These are phyloP conservation scores for Apteryx mantelli DNA, from an alignment of 2,113 vertebrate genomes.

Conservation along the genomic window DNA sequence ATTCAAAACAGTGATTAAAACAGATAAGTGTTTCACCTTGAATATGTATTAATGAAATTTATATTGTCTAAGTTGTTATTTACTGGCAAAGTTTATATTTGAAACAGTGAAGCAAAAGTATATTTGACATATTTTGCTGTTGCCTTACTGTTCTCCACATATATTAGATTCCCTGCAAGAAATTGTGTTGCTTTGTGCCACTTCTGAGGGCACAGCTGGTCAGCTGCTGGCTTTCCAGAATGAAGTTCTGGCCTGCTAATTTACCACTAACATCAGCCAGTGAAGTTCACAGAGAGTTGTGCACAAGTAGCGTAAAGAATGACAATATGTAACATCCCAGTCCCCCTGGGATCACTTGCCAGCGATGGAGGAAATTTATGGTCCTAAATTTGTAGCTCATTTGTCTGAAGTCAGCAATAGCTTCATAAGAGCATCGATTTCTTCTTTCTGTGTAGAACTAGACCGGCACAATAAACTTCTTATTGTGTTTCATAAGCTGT, in stretches of 20 bases:
- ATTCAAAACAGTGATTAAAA: not conserved
- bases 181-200: not conserved
- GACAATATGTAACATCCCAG: not conserved
- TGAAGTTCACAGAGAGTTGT: not conserved
- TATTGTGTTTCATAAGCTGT: not conserved
- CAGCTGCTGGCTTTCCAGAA: not conserved
- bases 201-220: not conserved
- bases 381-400: not conserved
- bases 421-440: not conserved
- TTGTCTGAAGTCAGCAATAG: not conserved
- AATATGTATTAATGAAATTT: not conserved
- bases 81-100: not conserved
- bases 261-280: not conserved
- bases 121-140: not conserved
- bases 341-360: not conserved
- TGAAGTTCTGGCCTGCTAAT: not conserved
- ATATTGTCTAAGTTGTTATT: not conserved
- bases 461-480: not conserved
- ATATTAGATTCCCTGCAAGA: not conserved
- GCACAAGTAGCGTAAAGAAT: not conserved
- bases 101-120: not conserved
- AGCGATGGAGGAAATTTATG: not conserved
- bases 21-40: not conserved
- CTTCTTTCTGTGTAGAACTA: not conserved
- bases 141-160: not conserved